Base-by-base conservation (phyloP, 2,888 invertebrate species). In the Notodonta ziczac region DNA sequence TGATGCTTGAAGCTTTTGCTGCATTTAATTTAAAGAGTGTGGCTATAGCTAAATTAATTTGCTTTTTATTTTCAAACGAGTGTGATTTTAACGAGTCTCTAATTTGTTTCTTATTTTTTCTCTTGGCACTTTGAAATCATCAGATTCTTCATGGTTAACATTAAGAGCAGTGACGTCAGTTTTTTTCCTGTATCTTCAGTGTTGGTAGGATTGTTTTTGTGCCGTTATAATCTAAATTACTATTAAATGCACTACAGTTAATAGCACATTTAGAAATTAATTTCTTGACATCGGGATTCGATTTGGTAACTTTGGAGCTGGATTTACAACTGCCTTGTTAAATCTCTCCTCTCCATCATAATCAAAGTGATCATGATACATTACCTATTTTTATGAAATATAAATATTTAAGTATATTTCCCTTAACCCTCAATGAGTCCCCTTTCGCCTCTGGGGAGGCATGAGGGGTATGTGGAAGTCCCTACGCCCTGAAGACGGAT, bases 21-120 rank as follows among this genome's bases (percentile, higher is more conserved):
- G 84, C 73, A 60, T 84, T 75, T 0, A 90, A 68, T 54, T 80
- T 84, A 5, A 90, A 62, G 3, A 91, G 69, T 9, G 85, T 75
- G 1, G 85, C 82, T 2, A 91, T 88, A 0, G 90, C 91, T 0
- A 85, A 76, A 62, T 90, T 89, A 46, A 81, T 83, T 57, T 84
- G 78, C 12, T 72, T 79, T 57, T 82, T 85, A 0, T 68, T 57
- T 63, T 77, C 74, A 8, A 76, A 70, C 16, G 81, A 75, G 44
- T 79, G 74, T 0, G 71, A 63, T 42, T 82, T 78, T 0, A 80
- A 65, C 0, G 78, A 73, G 4, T 73, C 68, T n/a, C 64, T 81
- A 42, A 90, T 86, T 73, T 82, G 80, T 1, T 66, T 75, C 65
- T 78, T 84, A 89, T 63, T 57, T 78, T 70, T 0, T 73, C 69